Conservation (phyloP, 2,888 invertebrate species). For the Scaptomyza caliginosa region DNA sequence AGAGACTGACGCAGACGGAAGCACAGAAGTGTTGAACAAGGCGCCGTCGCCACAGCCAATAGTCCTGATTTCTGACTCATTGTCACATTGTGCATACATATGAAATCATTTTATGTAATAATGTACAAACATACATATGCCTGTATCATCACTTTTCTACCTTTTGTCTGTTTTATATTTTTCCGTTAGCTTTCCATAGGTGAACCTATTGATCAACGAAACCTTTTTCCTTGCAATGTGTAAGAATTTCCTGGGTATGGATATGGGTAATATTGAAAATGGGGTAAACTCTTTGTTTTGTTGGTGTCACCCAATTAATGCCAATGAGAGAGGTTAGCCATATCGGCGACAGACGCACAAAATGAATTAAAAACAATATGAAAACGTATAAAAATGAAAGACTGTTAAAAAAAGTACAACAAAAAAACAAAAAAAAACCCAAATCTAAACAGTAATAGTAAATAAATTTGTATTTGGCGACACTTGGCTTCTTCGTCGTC, state of each 20-base stretch:
- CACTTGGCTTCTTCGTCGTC: constrained; percentile 81
- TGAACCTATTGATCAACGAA: background rate
- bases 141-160: no score
- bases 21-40: constrained; percentile 71
- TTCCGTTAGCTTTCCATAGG: background rate
- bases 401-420: constrained; percentile 57
- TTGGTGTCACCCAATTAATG: constrained; percentile 14
- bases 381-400: constrained; percentile 43
- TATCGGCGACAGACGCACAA: constrained; percentile 17
- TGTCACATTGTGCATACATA: constrained; percentile 20
- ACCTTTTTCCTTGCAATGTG: no score
- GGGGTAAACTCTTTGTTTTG: constrained; percentile 2
- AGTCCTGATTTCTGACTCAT: constrained; percentile 79
- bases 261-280: background rate
- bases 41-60: constrained; percentile 79
- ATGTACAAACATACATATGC: background rate
- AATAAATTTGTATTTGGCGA: constrained; percentile 79
- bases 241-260: background rate
- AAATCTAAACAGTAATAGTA: constrained; percentile 56
- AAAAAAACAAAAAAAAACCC: no score
- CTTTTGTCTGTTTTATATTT: no score
- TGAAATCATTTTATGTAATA: background rate
- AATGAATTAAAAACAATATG: constrained; percentile 28
- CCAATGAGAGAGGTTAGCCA: constrained; percentile 2
- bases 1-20: constrained; percentile 58